Conservation (phyloP, 2,888 invertebrate species). For the Cataglyphis livida region DNA sequence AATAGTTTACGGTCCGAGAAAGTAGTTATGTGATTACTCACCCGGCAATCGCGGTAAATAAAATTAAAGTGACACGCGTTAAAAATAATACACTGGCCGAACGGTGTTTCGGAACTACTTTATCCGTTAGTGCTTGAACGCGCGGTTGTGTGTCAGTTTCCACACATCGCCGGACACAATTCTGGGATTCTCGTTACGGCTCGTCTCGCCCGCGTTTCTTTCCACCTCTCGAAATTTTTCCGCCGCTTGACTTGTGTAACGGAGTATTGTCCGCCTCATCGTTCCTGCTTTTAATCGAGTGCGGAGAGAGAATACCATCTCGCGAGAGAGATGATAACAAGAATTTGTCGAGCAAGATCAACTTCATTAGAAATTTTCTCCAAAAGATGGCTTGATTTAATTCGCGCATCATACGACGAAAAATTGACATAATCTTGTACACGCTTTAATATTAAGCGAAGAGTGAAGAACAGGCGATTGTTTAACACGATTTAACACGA, state of each 20-base stretch:
- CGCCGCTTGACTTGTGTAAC: constrained; percentile 65
- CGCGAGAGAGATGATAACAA: background rate
- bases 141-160: constrained; percentile 46
- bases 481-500: background rate
- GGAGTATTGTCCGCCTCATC: constrained; percentile 58
- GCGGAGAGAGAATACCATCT: constrained; percentile 20
- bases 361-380: background rate
- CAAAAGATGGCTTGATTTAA: background rate
- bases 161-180: constrained; percentile 64
- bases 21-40: background rate
- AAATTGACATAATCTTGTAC: constrained; percentile 58
- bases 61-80: background rate
- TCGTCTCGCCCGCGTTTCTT: constrained; percentile 52
- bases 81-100: background rate
- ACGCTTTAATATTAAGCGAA: constrained; percentile 61
- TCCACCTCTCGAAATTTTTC: constrained; percentile 68
- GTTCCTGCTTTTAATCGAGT: constrained; percentile 55
- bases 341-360: constrained; percentile 59
- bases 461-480: constrained; percentile 58
- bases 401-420: constrained; percentile 35
- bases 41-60: constrained; percentile 22
- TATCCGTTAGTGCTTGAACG: background rate
- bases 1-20: constrained; percentile 31
- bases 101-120: background rate
- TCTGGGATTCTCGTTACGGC: constrained; percentile 68